These are phyloP conservation scores for Crax fasciolata DNA, from an alignment of 2,797 vertebrate species.

Conservation along the genomic window DNA sequence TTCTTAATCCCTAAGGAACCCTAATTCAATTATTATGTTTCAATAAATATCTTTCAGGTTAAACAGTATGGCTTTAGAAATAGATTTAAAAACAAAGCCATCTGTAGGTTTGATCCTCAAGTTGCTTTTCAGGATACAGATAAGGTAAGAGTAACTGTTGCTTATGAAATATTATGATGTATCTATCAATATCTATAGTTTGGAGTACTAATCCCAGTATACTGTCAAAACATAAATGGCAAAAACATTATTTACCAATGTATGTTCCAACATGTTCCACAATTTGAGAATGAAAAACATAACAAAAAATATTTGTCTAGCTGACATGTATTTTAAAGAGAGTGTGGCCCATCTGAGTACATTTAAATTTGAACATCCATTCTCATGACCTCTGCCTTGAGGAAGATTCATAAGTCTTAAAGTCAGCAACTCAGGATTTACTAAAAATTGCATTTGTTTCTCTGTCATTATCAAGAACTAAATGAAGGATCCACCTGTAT, in stretches of 20 bases:
- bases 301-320: not conserved
- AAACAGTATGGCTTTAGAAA: constrained; percentile 87
- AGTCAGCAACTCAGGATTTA: not conserved
- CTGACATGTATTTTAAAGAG: not conserved
- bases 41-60: constrained; percentile 82
- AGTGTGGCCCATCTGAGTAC: not conserved
- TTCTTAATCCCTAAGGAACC: constrained; percentile 46
- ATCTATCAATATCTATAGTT: not conserved
- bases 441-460: not conserved
- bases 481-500: not conserved
- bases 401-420: not conserved
- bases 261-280: not conserved
- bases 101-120: constrained; percentile 85
- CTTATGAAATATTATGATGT: constrained; percentile 25
- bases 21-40: constrained; percentile 55
- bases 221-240: constrained; percentile 22
- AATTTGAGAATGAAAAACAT: not conserved
- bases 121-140: constrained; percentile 84
- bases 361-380: not conserved
- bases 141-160: constrained; percentile 72
- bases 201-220: constrained; percentile 56
- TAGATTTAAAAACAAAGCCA: constrained; percentile 86
- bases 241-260: not conserved
- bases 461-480: not conserved
- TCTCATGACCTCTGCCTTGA: not conserved